These are phyloP conservation scores for Mythimna albipuncta DNA, from an alignment of 2,888 invertebrate species.

Conservation along the genomic window DNA sequence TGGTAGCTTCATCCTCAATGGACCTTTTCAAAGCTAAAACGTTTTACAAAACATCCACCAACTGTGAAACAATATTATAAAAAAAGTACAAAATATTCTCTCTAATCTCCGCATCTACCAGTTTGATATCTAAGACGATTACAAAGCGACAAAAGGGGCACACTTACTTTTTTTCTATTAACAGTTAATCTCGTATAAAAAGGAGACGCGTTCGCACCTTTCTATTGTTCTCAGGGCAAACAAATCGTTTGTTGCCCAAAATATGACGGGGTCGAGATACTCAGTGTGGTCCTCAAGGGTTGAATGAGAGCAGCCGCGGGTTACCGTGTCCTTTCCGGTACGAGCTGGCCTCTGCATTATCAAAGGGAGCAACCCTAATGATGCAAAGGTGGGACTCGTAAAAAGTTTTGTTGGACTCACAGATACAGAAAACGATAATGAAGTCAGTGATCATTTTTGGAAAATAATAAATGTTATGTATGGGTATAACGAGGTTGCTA, in stretches of 20 bases:
- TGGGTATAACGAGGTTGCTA: constrained; percentile 25
- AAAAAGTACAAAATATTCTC: constrained; percentile 79
- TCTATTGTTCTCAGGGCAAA: constrained; percentile 89
- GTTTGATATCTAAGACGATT: constrained; percentile 88
- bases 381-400: constrained; percentile 76
- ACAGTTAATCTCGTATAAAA: constrained; percentile 80
- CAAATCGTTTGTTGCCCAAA: constrained; percentile 89
- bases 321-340: constrained; percentile 86
- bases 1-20: constrained; percentile 78
- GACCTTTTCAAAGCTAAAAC: constrained; percentile 84
- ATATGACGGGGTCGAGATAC: constrained; percentile 81
- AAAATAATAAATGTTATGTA: constrained; percentile 37
- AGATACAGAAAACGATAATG: constrained; percentile 53
- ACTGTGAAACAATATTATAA: constrained; percentile 76
- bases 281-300: constrained; percentile 86
- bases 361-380: constrained; percentile 80
- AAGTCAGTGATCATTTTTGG: constrained; percentile 33
- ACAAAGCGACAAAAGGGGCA: constrained; percentile 81
- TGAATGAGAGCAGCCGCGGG: constrained; percentile 84
- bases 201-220: constrained; percentile 83
- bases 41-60: constrained; percentile 80
- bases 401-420: constrained; percentile 69
- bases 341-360: constrained; percentile 81
- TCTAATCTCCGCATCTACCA: constrained; percentile 82
- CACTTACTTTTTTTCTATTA: constrained; percentile 84